Conservation (phyloP, 2,797 vertebrate species). For the Chelmon rostratus region DNA sequence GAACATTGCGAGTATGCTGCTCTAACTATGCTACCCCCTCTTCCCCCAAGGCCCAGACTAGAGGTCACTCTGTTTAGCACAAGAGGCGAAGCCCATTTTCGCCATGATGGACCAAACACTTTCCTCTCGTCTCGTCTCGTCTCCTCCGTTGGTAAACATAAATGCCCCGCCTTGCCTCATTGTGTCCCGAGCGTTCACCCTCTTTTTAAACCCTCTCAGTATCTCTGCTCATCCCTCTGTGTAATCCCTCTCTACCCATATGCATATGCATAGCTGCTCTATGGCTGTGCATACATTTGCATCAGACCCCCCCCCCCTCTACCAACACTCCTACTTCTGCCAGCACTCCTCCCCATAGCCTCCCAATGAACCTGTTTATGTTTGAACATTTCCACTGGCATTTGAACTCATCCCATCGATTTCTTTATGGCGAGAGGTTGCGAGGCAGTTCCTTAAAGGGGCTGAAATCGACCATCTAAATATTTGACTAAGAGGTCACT, state of each 20-base stretch:
- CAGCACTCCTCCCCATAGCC: constrained; percentile 73
- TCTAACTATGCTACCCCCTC: constrained; percentile 80
- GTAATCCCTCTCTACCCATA: constrained; percentile 77
- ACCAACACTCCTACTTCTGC: constrained; percentile 57
- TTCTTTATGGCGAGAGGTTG: constrained; percentile 73
- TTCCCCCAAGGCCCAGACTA: constrained; percentile 77
- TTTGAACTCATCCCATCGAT: constrained; percentile 85
- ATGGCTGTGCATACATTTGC: constrained; percentile 84
- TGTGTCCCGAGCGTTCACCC: constrained; percentile 71
- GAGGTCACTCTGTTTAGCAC: constrained; percentile 87
- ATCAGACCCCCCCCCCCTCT: constrained; percentile 53
- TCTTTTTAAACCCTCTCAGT: constrained; percentile 77
- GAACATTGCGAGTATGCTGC: constrained; percentile 80
- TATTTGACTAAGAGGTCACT: constrained; percentile 86
- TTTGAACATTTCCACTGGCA: constrained; percentile 81
- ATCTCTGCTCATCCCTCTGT: constrained; percentile 77
- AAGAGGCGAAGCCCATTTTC: constrained; percentile 75
- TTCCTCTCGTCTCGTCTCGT: constrained; percentile 33
- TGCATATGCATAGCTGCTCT: constrained; percentile 83
- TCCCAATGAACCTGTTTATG: constrained; percentile 82
- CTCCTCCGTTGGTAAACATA: constrained; percentile 66
- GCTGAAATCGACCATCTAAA: constrained; percentile 85
- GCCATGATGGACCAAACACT: constrained; percentile 68
- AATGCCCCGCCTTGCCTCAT: constrained; percentile 66
- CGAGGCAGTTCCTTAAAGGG: constrained; percentile 82